Conservation (phyloP, 2,113 vertebrate species). For the Leptodactylus fuscus region DNA sequence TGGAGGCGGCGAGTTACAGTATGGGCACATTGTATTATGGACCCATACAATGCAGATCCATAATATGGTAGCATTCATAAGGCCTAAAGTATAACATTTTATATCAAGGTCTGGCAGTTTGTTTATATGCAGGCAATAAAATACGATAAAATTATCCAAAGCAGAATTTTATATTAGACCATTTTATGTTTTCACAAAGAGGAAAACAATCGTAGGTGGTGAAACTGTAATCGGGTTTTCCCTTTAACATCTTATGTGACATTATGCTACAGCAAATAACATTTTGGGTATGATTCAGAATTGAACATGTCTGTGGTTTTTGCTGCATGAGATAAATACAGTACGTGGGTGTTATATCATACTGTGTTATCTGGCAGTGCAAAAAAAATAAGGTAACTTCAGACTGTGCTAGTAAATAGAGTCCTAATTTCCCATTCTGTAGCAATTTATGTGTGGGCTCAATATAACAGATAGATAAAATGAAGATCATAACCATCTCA, state of each 20-base stretch:
- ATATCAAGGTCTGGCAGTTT: not conserved
- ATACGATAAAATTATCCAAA: not conserved
- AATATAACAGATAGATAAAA: not conserved
- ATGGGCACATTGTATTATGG: too few species aligned
- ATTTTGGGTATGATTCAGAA: slow-evolving; percentile 45
- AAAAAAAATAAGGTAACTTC: not conserved
- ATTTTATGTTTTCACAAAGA: slow-evolving; percentile 11
- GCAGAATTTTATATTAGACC: slow-evolving; percentile 1
- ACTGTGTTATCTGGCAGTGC: not conserved
- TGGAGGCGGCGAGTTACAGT: too few species aligned
- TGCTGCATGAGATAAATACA: slow-evolving; percentile 14
- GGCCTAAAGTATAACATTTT: not conserved
- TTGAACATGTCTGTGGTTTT: slow-evolving; percentile 47
- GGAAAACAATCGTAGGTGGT: slow-evolving; percentile 33
- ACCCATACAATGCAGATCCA: not conserved
- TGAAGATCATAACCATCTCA: not conserved
- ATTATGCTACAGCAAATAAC: slow-evolving; percentile 8
- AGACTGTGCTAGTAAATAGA: not conserved
- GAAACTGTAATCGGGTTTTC: slow-evolving; percentile 45
- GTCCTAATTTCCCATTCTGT: not conserved
- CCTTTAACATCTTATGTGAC: slow-evolving; percentile 50
- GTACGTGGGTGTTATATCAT: slow-evolving; percentile 39
- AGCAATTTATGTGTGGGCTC: not conserved
- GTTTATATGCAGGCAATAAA: not conserved
- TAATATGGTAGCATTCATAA: too few species aligned